Evolutionary conservation across 2,113 vertebrate species (phyloP).

Genomic region (Alethe diademata): DNA sequence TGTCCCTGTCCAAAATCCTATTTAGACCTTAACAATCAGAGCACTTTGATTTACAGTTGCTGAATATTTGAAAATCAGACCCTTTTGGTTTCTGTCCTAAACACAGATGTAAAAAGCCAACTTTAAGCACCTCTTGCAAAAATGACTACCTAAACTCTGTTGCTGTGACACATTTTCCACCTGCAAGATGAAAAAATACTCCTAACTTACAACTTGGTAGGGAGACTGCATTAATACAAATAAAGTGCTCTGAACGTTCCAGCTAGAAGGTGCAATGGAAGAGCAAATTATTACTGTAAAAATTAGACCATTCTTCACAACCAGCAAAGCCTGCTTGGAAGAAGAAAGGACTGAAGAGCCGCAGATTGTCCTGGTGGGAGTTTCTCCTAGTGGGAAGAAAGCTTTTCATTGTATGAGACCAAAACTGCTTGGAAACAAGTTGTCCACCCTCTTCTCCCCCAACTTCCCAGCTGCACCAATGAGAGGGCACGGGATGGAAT

Average conservation of each 20-base stretch:
- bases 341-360: slow-evolving; percentile 32
- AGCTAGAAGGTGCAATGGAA: slow-evolving; percentile 51
- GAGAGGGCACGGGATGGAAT: slow-evolving; percentile 64
- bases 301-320: background rate
- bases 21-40: background rate
- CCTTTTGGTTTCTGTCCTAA: background rate
- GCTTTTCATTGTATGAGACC: slow-evolving; percentile 70
- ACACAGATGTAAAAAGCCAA: background rate
- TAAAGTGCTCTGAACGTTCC: background rate
- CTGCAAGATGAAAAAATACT: background rate
- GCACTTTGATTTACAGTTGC: background rate
- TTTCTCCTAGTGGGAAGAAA: slow-evolving; percentile 67
- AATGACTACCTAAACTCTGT: background rate
- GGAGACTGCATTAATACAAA: background rate
- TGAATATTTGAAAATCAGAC: background rate
- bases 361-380: slow-evolving; percentile 66
- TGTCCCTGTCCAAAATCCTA: background rate
- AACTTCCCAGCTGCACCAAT: slow-evolving; percentile 66
- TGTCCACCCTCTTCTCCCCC: slow-evolving; percentile 71
- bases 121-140: background rate
- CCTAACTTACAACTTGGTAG: background rate
- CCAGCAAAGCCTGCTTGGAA: slow-evolving; percentile 32
- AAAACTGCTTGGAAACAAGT: slow-evolving; percentile 74
- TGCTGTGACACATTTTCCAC: background rate
- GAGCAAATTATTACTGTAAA: slow-evolving; percentile 32